A percentile compares a stretch with the other conserved stretches of the same genome.
Conservation (phyloP, 2,113 vertebrate genomes). For the Heterotis niloticus region DNA sequence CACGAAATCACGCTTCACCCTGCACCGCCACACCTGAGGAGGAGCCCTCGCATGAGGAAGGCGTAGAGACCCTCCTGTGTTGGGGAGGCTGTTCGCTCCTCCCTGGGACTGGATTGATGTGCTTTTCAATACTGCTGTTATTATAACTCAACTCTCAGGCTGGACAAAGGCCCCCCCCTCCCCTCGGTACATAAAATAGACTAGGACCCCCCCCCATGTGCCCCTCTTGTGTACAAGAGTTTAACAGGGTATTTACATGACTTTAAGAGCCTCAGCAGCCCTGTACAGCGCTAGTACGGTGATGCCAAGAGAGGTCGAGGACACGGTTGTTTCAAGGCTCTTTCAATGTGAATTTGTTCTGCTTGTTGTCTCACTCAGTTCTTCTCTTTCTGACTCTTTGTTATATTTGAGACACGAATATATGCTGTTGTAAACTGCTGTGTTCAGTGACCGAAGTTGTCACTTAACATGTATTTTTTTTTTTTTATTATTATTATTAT, state of each 20-base stretch:
- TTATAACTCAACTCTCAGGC: neutral
- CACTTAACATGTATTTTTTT: neutral
- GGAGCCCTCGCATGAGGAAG: neutral
- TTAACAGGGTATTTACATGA: neutral
- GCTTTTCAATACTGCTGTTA: too few relatives aligned
- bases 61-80: neutral
- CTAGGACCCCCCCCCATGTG: neutral
- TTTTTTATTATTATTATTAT: conserved; percentile 5
- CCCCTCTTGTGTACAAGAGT: neutral
- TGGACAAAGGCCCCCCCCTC: neutral
- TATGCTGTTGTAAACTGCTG: neutral
- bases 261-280: neutral
- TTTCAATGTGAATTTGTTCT: conserved; percentile 11
- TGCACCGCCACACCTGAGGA: neutral
- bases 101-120: neutral
- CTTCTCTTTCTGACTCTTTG: neutral
- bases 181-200: neutral
- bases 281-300: neutral
- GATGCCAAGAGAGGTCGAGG: neutral
- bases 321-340: neutral
- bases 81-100: neutral
- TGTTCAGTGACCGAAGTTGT: neutral
- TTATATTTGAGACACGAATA: neutral
- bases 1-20: neutral
- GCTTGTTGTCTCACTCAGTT: neutral